These are phyloP conservation scores for Columba livia DNA, from an alignment of 2,113 vertebrate genomes.

Conservation along the genomic window DNA sequence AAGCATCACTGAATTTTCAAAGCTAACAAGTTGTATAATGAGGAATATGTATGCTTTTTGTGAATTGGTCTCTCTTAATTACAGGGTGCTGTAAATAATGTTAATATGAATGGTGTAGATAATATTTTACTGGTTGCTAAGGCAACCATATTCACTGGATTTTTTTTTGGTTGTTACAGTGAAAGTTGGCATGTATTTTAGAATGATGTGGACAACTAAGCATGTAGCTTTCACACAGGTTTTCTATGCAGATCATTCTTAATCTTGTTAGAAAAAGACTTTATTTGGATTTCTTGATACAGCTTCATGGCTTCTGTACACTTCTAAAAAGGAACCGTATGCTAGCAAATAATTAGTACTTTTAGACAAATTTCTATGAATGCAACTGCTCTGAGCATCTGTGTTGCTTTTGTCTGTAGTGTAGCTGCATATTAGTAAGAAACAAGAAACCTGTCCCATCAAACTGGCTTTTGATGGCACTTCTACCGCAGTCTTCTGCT, in stretches of 20 bases:
- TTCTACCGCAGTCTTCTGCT: not conserved
- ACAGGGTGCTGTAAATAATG: constrained; percentile 40
- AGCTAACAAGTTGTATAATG: not conserved
- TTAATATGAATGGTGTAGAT: constrained; percentile 34
- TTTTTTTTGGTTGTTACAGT: not conserved
- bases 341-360: not conserved
- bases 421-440: not conserved
- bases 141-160: constrained; percentile 47
- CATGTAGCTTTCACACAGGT: not conserved
- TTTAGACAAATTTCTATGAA: not conserved
- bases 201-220: constrained; percentile 32
- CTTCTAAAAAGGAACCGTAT: not conserved
- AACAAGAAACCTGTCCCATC: not conserved
- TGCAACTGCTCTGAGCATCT: not conserved
- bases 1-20: not conserved
- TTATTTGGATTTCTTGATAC: not conserved
- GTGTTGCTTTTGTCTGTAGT: not conserved
- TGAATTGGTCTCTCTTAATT: constrained; percentile 12
- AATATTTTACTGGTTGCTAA: constrained; percentile 58
- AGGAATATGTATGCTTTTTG: not conserved
- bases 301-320: not conserved
- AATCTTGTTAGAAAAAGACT: not conserved
- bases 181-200: constrained; percentile 5
- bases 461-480: not conserved
- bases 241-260: not conserved